These are phyloP conservation scores for Hedychridium roseum DNA, from an alignment of 2,888 invertebrate genomes.

Conservation along the genomic window DNA sequence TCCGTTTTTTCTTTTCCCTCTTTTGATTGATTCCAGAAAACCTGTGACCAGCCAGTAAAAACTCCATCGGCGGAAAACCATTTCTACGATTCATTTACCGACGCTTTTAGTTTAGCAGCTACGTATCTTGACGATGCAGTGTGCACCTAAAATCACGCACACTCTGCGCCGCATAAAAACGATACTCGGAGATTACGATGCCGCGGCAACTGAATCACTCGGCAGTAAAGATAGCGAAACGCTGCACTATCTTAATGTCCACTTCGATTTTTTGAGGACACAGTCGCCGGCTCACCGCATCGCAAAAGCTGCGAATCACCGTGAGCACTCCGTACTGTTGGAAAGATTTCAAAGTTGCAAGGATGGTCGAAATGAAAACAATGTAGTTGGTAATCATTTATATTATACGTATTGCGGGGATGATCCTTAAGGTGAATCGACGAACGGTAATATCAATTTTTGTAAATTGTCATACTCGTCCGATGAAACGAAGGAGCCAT, in stretches of 20 bases:
- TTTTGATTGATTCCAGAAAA: neutral
- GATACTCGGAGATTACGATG: slow-evolving; percentile 25
- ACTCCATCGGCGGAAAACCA: neutral
- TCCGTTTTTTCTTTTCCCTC: neutral
- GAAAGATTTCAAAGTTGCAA: too few relatives aligned
- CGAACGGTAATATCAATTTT: too few relatives aligned
- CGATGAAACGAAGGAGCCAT: slow-evolving; percentile 5
- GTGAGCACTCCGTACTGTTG: too few relatives aligned
- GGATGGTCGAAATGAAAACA: too few relatives aligned
- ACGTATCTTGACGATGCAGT: slow-evolving; percentile 12
- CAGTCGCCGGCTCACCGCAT: too few relatives aligned
- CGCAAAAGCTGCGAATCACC: too few relatives aligned
- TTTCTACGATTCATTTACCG: slow-evolving; percentile 1
- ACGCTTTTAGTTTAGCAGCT: slow-evolving; percentile 9
- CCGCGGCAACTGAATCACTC: slow-evolving; percentile 31
- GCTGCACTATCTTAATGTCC: slow-evolving; percentile 40
- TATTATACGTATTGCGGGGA: too few relatives aligned
- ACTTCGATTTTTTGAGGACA: slow-evolving; percentile 47
- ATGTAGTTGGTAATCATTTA: too few relatives aligned
- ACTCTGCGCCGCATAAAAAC: slow-evolving; percentile 28
- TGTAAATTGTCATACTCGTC: slow-evolving; percentile 8
- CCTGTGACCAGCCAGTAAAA: neutral
- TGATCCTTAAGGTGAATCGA: too few relatives aligned
- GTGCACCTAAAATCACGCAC: slow-evolving; percentile 22
- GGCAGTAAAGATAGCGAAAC: slow-evolving; percentile 56